Conservation (phyloP, 2,113 vertebrate genomes). For the Sturnus vulgaris region DNA sequence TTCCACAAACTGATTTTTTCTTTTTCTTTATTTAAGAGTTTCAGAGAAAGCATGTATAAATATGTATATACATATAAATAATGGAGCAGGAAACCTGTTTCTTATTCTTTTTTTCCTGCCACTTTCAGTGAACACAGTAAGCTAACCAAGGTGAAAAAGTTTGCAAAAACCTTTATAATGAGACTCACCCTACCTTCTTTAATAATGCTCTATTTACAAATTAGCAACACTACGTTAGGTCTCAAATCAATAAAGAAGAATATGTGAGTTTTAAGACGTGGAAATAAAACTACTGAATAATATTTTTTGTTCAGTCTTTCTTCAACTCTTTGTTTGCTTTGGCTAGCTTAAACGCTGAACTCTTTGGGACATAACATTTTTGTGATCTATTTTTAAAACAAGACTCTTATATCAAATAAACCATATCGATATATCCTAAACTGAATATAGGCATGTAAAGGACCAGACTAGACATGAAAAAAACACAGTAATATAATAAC, state of each 20-base stretch:
- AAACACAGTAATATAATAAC: neutral
- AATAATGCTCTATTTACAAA: neutral
- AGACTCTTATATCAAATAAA: neutral
- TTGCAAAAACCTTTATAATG: neutral
- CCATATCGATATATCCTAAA: neutral
- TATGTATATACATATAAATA: constrained; percentile 50
- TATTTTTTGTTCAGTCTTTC: neutral
- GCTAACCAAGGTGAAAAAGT: neutral
- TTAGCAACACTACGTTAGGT: neutral
- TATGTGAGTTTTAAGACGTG: neutral
- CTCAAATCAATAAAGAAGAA: neutral
- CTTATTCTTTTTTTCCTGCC: neutral
- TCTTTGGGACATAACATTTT: neutral
- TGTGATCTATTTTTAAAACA: constrained; percentile 17
- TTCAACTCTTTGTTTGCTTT: constrained; percentile 19
- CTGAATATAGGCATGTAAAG: neutral
- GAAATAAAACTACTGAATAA: neutral
- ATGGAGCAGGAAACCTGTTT: constrained; percentile 21
- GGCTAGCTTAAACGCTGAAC: neutral
- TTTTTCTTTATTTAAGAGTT: neutral
- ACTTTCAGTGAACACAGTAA: neutral
- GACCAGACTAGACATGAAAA: neutral
- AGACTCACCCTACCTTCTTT: neutral
- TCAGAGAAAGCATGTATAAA: constrained; percentile 27
- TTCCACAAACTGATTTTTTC: neutral